Base-by-base conservation (phyloP, 2,113 vertebrate species). In the Sinocyclocheilus anophthalmus region DNA sequence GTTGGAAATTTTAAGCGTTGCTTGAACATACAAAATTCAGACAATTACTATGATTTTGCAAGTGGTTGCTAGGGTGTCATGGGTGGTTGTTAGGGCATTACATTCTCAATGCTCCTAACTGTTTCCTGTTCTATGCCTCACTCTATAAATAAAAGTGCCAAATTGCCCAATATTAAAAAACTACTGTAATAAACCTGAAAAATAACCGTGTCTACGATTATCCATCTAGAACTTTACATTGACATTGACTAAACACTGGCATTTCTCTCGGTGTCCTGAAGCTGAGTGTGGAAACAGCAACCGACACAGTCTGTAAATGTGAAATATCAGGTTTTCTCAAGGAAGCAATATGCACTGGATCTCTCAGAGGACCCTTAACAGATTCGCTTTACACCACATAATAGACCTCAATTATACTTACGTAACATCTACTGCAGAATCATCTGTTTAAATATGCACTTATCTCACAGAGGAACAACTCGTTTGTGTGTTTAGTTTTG, bases 261-360 rank as follows among this genome's bases (percentile, higher is more conserved):
- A 67, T 67, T 67, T 67, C 14, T 30, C 8, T 77, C 48, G 20
- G 7, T 33, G 16, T 20, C 48, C 48, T 33, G 0, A 18, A 8
- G 50, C 26, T 57, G 9, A 10, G 33, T n/a, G 12, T 48, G 22
- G 12, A 33, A 57, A 55, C 16, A 33, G 24, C 7, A 76, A 13
- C n/a, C 2, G 16, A 26, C 14, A 76, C 45, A 30, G 26, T 55
- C 12, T 55, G 16, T 55, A 33, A 48, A 77, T 78, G 4, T 57
- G 53, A 65, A 26, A 65, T 45, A 39, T 65, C 76, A 57, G 78
- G 11, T 65, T 81, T 81, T 45, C 33, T 45, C 59, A 16, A 77
- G 24, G 30, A 78, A 78, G 76, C 18, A 78, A 78, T 22, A 55
- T 55, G 8, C 48, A 55, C 48, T 33, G 50, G 33, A 78, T 26